Conservation (phyloP, 1,140 invertebrate species). For the Hypothenemus hampei region DNA sequence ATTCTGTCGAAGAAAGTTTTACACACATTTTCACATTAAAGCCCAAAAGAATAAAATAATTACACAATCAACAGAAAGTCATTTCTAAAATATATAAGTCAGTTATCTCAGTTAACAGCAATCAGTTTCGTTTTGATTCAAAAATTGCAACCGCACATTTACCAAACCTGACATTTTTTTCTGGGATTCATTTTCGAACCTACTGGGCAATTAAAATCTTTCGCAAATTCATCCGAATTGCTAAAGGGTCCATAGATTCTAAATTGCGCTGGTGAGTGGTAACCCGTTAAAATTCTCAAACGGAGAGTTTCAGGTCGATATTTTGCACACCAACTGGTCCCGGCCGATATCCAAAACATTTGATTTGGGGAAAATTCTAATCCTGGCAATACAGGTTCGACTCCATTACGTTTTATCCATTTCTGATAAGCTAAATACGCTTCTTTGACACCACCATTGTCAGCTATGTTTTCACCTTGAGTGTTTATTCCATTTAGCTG, state of each 20-base stretch:
- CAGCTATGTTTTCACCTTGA: slow-evolving; percentile 64
- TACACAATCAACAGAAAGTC: too few relatives aligned
- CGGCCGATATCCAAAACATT: slow-evolving; percentile 72
- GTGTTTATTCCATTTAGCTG: slow-evolving; percentile 58
- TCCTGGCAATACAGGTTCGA: slow-evolving; percentile 48
- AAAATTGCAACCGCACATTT: too few relatives aligned
- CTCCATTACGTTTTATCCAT: slow-evolving; percentile 43
- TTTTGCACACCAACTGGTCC: slow-evolving; percentile 63
- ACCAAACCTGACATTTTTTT: slow-evolving; percentile 83
- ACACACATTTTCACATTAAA: too few relatives aligned
- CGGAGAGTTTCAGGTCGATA: slow-evolving; percentile 67
- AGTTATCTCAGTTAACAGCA: too few relatives aligned
- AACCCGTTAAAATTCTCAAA: slow-evolving; percentile 67
- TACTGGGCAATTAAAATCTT: slow-evolving; percentile 79
- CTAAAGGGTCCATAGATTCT: slow-evolving; percentile 84
- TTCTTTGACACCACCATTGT: slow-evolving; percentile 62
- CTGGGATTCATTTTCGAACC: slow-evolving; percentile 82
- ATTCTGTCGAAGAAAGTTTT: too few relatives aligned
- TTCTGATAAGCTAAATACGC: slow-evolving; percentile 55
- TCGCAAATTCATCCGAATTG: slow-evolving; percentile 82
- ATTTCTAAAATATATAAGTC: too few relatives aligned
- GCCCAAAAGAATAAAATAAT: too few relatives aligned
- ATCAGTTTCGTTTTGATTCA: too few relatives aligned
- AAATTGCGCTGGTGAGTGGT: slow-evolving; percentile 74
- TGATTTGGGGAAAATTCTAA: slow-evolving; percentile 52